Conservation (phyloP, 2,797 vertebrate species). For the Sebastes vulpes region DNA sequence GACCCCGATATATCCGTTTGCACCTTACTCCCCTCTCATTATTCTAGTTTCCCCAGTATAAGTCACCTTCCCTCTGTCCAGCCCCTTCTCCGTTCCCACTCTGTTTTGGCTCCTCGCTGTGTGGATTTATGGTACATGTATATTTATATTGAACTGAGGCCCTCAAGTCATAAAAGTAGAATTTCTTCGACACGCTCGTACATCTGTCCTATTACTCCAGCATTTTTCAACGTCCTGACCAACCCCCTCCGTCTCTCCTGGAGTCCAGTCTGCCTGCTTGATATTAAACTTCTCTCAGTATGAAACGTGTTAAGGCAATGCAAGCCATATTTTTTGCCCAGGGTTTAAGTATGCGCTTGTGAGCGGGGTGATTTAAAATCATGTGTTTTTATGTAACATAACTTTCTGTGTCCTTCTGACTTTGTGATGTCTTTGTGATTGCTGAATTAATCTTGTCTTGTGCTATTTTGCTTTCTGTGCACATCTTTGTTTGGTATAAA, state of each 20-base stretch:
- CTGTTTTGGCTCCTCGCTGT: conserved; percentile 53
- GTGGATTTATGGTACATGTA: conserved; percentile 71
- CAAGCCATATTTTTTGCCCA: conserved; percentile 32
- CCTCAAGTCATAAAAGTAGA: conserved; percentile 77
- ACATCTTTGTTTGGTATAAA: conserved; percentile 31
- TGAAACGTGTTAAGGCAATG: conserved; percentile 43
- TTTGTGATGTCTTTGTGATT: conserved; percentile 13
- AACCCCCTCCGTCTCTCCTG: background rate
- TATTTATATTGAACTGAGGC: conserved; percentile 78
- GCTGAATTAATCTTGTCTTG: conserved; percentile 22
- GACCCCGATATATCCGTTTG: background rate
- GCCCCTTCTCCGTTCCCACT: background rate
- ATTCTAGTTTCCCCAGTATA: conserved; percentile 24
- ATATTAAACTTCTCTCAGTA: conserved; percentile 27
- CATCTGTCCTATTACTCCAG: conserved; percentile 74
- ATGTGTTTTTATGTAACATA: conserved; percentile 21
- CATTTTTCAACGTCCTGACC: conserved; percentile 53
- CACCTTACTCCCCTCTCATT: conserved; percentile 18
- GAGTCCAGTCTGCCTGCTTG: conserved; percentile 30
- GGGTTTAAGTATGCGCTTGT: background rate
- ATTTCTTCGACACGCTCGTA: conserved; percentile 73
- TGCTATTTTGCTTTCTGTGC: conserved; percentile 7
- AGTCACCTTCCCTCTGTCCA: conserved; percentile 7
- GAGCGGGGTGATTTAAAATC: conserved; percentile 8
- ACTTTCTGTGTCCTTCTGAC: conserved; percentile 14